Evolutionary conservation across 1,140 invertebrate species (phyloP), one percentile per base, ranked within the genome.

Genomic region (Drosophila tristis): DNA sequence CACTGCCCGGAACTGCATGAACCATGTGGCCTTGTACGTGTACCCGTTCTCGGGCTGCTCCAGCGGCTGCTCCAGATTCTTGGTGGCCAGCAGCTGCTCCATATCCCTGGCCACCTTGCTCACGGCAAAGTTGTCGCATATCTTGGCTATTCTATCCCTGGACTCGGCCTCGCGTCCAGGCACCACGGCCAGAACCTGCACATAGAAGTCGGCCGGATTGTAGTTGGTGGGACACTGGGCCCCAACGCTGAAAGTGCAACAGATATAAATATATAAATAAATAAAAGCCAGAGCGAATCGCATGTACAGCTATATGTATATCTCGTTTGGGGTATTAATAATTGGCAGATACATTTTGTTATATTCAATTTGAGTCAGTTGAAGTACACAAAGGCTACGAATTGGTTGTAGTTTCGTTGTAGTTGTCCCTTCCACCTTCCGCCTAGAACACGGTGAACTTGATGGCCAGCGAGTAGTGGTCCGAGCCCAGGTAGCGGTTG

Each of bases 171-270:
- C 97, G 45, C 94, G 94, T 0, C 96, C 96, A 0, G 98, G 97
- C 16, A 97, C 95, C 1, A 98, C 95, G 0, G 98, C 98, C 60
- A 99, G 92, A 5, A 97, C 94, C 90, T 98, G 95, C n/a, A 99
- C 96, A 91, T 96, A 99, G 91, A 97, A 98, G 93, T 99, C 98
- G 0, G 97, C 98, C 7, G 98, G 98, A 91, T 99, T 99, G 92
- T 98, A 99, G 90, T 99, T 98, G 2, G 93, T 94, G 0, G 96
- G 96, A 92, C 96, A 97, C 1, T 95, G 94, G 15, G 95, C 95
- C 26, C 96, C 96, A 68, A 97, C 92, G 31, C 96, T 97, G 45
- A 2, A 67, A 58, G 35, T 29, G 6, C 25, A 15, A 13, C 0
- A 29, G 48, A 39, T 31, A 26, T 23, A 55, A 20, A 20, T 20